Conservation (phyloP, 2,113 vertebrate species). For the Malurus melanocephalus region DNA sequence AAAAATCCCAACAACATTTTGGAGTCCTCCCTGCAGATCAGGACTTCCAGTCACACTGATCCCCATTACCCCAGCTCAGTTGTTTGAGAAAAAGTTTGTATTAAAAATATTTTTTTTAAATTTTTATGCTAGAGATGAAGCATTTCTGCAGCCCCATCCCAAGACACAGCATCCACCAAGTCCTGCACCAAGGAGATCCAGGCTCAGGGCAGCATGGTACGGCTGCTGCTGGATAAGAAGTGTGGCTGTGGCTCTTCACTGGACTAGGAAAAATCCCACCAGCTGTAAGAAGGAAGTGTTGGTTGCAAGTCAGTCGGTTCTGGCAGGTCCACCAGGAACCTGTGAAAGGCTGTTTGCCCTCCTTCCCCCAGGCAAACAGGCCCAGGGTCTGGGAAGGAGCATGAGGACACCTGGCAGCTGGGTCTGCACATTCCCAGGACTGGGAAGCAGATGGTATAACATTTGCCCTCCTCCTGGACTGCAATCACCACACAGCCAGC, state of each 20-base stretch:
- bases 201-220: not conserved
- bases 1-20: not conserved
- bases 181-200: not conserved
- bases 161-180: not conserved
- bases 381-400: not conserved
- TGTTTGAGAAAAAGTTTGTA: not conserved
- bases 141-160: not conserved
- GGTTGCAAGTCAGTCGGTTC: not conserved
- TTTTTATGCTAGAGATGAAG: not conserved
- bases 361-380: not conserved
- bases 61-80: accelerated
- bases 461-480: not conserved
- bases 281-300: not conserved
- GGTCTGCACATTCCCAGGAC: not conserved
- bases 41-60: not conserved
- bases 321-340: not conserved
- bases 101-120: not conserved
- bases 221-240: not conserved
- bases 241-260: not conserved
- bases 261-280: not conserved
- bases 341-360: not conserved
- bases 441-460: not conserved
- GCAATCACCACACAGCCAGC: not conserved
- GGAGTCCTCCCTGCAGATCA: not conserved
- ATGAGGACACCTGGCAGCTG: not conserved